Percentiles rank a stretch among this genome's conserved stretches.
Evolutionary conservation across 2,888 invertebrate genomes (phyloP).

Genomic region (Tachystola acroxantha): DNA sequence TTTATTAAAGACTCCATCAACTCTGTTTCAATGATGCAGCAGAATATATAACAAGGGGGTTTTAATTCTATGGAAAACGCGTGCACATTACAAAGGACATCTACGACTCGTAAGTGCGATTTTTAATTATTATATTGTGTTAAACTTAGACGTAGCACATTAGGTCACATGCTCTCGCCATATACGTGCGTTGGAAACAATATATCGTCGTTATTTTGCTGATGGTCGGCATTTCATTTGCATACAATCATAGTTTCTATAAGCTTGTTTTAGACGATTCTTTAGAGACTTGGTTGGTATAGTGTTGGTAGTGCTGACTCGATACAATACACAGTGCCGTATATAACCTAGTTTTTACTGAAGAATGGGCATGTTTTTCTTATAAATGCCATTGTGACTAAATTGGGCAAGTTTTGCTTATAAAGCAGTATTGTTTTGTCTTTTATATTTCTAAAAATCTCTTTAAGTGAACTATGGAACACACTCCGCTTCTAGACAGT

Average conservation of each 20-base stretch:
- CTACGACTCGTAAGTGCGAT: slow-evolving; percentile 56
- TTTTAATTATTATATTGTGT: slow-evolving; percentile 34
- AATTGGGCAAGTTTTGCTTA: no score
- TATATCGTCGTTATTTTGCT: slow-evolving; percentile 49
- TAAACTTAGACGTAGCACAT: slow-evolving; percentile 33
- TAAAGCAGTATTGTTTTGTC: slow-evolving; percentile 2
- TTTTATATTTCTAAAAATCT: slow-evolving; percentile 13
- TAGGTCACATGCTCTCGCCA: slow-evolving; percentile 41
- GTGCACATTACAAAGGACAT: slow-evolving; percentile 44
- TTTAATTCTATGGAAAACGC: slow-evolving; percentile 61
- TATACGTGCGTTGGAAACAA: slow-evolving; percentile 40
- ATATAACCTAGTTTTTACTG: no score
- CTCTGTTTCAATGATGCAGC: slow-evolving; percentile 38
- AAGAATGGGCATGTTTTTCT: no score
- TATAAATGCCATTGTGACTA: no score
- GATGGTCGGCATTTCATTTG: slow-evolving; percentile 60
- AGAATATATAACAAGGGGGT: slow-evolving; percentile 38
- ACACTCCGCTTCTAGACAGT: slow-evolving; percentile 46
- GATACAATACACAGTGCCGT: not conserved
- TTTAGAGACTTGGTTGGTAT: no score
- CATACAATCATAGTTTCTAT: slow-evolving; percentile 60
- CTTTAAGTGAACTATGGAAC: slow-evolving; percentile 40
- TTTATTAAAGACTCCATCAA: slow-evolving; percentile 17
- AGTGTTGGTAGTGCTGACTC: not conserved
- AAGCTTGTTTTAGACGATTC: slow-evolving; percentile 30